Conservation (phyloP, 92 coral and sea anemone genomes). For the Muricea muricata region DNA sequence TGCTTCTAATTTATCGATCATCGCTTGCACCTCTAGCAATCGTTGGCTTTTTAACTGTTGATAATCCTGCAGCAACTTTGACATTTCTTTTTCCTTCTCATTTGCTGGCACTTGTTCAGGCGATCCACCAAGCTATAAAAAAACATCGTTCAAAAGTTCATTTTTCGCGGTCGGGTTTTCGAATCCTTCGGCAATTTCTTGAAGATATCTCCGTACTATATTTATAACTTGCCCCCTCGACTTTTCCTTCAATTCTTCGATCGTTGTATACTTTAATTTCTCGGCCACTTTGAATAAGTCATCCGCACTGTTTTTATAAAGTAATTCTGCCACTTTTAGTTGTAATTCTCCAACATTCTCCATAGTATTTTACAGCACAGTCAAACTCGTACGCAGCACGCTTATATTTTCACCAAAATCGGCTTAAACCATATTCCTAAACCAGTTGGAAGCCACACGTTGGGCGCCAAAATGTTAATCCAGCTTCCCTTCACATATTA, state of each 20-base stretch:
- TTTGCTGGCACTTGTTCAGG: not conserved
- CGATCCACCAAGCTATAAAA: not conserved
- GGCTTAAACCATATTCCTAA: too few species aligned
- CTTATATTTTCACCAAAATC: too few species aligned
- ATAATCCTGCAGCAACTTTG: constrained; percentile 5
- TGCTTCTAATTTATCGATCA: not conserved
- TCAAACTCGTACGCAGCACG: too few species aligned
- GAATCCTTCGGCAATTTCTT: constrained; percentile 19
- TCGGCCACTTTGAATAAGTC: not conserved
- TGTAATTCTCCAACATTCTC: constrained; percentile 4
- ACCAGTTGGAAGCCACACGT: constrained; percentile 32
- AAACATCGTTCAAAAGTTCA: not conserved
- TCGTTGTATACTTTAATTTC: not conserved
- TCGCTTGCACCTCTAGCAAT: constrained; percentile 19
- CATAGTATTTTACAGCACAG: too few species aligned
- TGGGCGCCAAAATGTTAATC: constrained; percentile 40
- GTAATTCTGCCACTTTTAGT: constrained; percentile 18
- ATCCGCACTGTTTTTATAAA: not conserved
- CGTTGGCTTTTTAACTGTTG: constrained; percentile 6
- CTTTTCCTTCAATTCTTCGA: constrained; percentile 31
- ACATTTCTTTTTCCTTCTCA: not conserved
- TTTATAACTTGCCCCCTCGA: not conserved
- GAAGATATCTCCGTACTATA: not conserved
- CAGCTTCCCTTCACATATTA: not conserved
- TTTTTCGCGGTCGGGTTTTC: not conserved